phyloP scores from a whole-genome alignment of 2,113 vertebrate genomes.

The Coturnix japonica region DNA sequence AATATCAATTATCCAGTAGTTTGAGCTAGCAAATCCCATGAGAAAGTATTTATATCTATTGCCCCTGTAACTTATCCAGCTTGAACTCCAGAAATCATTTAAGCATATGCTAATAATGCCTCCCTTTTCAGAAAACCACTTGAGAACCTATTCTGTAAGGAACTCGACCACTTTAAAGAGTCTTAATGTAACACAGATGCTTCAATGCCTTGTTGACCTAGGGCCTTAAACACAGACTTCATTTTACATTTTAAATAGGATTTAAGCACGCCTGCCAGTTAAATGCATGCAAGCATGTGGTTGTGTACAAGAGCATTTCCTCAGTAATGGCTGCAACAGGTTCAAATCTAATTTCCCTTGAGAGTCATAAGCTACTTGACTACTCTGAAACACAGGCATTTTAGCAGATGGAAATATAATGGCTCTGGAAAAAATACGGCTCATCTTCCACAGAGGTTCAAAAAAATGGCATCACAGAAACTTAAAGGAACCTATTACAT shows the following conservation, averaged over 20 bases:
- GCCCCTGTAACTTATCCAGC: not conserved
- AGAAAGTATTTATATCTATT: not conserved
- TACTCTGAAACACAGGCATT: conserved; percentile 2
- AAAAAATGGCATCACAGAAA: not conserved
- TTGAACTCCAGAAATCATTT: not conserved
- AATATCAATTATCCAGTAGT: not conserved
- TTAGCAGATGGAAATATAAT: not conserved
- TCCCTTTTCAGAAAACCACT: not conserved
- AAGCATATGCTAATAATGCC: not conserved
- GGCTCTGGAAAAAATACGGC: not conserved
- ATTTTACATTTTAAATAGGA: conserved; percentile 1
- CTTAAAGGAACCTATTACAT: not conserved
- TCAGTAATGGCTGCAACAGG: not conserved
- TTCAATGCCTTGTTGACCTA: not conserved
- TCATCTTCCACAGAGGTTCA: not conserved
- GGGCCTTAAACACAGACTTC: not conserved
- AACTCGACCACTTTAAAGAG: not conserved
- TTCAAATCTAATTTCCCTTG: conserved; percentile 11
- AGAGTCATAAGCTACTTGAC: not conserved
- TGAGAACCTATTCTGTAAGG: not conserved
- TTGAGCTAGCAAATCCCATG: not conserved
- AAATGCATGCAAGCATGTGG: not conserved
- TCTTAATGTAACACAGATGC: not conserved
- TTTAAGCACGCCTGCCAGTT: not conserved
- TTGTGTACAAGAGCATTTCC: not conserved